A percentile compares a stretch with the other conserved stretches of the same genome.
phyloP scores from a whole-genome alignment of 2,888 invertebrate species.

The Phengaris alcon region DNA sequence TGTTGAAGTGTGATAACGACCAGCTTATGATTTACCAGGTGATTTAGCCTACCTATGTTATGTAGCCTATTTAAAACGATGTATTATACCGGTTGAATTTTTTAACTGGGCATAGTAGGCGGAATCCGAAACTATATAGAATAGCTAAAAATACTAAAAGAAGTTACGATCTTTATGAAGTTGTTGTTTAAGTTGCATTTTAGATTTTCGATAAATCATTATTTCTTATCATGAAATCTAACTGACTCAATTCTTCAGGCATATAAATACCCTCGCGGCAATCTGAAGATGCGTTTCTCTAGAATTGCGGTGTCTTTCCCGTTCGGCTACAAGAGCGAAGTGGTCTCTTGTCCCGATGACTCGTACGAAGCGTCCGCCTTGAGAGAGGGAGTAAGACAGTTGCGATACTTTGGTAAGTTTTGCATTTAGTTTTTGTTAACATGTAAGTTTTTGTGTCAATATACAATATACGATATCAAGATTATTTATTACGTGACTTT shows the following conservation, averaged over 20 bases:
- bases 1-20: constrained; percentile 83
- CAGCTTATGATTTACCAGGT: constrained; percentile 93
- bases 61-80: too few species aligned
- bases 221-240: too few species aligned
- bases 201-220: too few species aligned
- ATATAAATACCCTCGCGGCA: constrained; percentile 88
- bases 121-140: too few species aligned
- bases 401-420: constrained; percentile 85
- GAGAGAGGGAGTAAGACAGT: constrained; percentile 80
- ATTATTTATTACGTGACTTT: too few species aligned
- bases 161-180: too few species aligned
- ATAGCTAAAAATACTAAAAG: too few species aligned
- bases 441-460: too few species aligned
- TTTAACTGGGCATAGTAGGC: too few species aligned
- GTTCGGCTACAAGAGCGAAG: constrained; percentile 55
- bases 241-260: constrained; percentile 76
- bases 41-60: constrained; percentile 2
- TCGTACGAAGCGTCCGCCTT: constrained; percentile 65
- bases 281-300: constrained; percentile 93
- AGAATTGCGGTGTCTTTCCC: constrained; percentile 80
- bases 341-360: constrained; percentile 43
- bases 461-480: too few species aligned
- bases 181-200: too few species aligned
- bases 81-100: too few species aligned
- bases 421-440: neutral